Evolutionary conservation across 2,113 vertebrate genomes (phyloP).

Genomic region (Micronycteris hirsuta): DNA sequence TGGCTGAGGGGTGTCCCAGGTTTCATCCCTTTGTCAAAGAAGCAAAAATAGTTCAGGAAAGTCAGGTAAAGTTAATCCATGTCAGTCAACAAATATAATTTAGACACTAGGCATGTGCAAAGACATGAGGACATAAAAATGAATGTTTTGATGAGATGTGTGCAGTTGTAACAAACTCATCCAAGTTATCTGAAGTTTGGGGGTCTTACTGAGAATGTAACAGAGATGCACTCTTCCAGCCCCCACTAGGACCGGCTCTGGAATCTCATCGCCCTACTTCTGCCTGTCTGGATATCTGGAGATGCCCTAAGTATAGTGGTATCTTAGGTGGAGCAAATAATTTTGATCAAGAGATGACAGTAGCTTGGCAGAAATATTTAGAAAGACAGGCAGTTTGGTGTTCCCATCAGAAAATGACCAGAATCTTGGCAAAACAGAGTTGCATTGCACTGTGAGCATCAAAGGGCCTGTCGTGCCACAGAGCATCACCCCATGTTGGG

Average conservation of each 20-base stretch:
- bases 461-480: neutral
- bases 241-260: neutral
- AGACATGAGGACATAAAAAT: neutral
- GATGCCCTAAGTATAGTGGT: neutral
- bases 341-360: neutral
- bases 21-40: neutral
- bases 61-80: neutral
- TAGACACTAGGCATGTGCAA: neutral
- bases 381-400: neutral
- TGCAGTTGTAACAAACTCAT: neutral
- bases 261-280: neutral
- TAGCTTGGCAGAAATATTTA: neutral
- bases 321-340: neutral
- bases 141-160: neutral
- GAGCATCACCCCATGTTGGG: neutral
- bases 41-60: neutral
- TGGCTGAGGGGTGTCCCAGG: neutral
- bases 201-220: neutral
- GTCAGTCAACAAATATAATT: neutral
- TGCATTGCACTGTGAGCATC: neutral
- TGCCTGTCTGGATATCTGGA: neutral
- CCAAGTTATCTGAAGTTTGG: neutral
- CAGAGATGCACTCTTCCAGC: neutral
- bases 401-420: neutral
- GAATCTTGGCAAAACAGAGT: neutral